These are phyloP conservation scores for Platynereis dumerilii DNA, from an alignment of 2,888 invertebrate genomes.

Conservation along the genomic window DNA sequence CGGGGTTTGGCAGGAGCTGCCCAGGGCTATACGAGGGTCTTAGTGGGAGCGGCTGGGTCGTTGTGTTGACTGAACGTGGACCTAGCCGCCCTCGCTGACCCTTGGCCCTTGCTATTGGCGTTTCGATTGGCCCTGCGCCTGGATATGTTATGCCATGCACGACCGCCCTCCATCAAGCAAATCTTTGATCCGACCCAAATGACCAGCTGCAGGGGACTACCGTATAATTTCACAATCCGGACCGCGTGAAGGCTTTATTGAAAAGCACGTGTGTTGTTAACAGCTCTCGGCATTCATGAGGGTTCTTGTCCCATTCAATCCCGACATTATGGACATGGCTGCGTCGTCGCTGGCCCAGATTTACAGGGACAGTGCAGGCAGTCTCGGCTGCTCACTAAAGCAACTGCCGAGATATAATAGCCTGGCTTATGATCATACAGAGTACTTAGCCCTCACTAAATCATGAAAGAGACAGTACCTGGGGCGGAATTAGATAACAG, in stretches of 20 bases:
- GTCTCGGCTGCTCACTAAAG: too few species aligned
- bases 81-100: not conserved
- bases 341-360: not conserved
- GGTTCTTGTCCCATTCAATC: not conserved
- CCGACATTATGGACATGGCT: not conserved
- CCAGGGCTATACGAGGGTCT: too few species aligned
- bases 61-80: constrained; percentile 9
- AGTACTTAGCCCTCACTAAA: too few species aligned
- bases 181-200: constrained; percentile 18
- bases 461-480: too few species aligned
- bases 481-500: too few species aligned
- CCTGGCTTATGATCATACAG: too few species aligned
- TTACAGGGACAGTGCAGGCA: not conserved
- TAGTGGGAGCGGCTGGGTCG: not conserved
- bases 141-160: constrained; percentile 16
- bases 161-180: constrained; percentile 12
- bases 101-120: not conserved
- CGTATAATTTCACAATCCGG: constrained; percentile 4
- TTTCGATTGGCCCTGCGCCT: constrained; percentile 6
- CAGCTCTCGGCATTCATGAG: not conserved
- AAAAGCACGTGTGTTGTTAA: constrained; percentile 2
- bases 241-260: constrained; percentile 3
- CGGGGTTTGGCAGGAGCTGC: too few species aligned
- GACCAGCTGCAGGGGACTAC: constrained; percentile 12
- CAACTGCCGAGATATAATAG: too few species aligned